Evolutionary conservation across 1,140 invertebrate species (phyloP).

Genomic region (Melipona quadrifasciata): DNA sequence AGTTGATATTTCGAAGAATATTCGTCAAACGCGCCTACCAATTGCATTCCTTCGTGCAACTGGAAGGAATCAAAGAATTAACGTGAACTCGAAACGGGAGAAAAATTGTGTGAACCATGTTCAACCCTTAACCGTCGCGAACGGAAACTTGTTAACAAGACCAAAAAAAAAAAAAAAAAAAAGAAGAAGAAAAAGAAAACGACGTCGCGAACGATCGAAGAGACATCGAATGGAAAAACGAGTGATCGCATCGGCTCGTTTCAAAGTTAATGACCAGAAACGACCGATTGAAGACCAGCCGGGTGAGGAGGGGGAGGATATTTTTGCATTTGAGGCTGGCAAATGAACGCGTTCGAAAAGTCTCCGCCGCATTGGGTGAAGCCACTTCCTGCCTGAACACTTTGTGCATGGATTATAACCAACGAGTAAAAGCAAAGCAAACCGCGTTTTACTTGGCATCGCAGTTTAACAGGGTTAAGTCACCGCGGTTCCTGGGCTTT

Average conservation of each 20-base stretch:
- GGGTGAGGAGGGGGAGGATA: background rate
- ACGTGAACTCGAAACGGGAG: too few relatives aligned
- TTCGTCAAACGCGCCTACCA: too few relatives aligned
- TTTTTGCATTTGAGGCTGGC: constrained; percentile 40
- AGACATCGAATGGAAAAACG: background rate
- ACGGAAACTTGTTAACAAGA: background rate
- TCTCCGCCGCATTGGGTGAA: constrained; percentile 42
- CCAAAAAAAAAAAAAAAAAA: background rate
- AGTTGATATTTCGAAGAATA: too few relatives aligned
- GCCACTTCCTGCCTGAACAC: constrained; percentile 69
- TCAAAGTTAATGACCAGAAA: constrained; percentile 38
- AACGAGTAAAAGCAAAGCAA: constrained; percentile 80
- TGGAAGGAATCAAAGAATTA: too few relatives aligned
- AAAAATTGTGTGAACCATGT: too few relatives aligned
- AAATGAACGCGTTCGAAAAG: constrained; percentile 50
- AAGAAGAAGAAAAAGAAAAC: background rate
- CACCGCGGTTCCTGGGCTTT: constrained; percentile 80
- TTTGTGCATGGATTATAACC: constrained; percentile 81
- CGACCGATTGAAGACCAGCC: constrained; percentile 35
- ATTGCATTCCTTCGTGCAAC: too few relatives aligned
- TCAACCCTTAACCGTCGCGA: background rate
- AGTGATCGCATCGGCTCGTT: background rate
- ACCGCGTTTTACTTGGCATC: constrained; percentile 81
- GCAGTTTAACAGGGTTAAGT: constrained; percentile 82
- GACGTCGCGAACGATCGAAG: background rate